Percentiles rank a stretch among this genome's conserved stretches.
Evolutionary conservation across 1,140 invertebrate species (phyloP).

Genomic region (Hormaphis cornu): DNA sequence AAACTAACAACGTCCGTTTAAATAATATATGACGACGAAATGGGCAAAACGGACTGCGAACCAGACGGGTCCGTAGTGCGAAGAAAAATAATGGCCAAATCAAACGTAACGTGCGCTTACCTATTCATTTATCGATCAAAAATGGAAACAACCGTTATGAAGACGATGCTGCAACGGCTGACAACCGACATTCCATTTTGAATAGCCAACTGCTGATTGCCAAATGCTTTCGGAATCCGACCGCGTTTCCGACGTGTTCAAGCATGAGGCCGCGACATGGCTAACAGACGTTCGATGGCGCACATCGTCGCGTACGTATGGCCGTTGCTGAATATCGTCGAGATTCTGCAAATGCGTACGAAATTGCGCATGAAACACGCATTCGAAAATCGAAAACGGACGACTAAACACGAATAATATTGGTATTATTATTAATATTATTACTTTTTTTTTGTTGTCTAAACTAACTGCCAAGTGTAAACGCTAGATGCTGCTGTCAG

Average conservation of each 20-base stretch:
- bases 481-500: slow-evolving; percentile 6
- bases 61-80: neutral
- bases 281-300: neutral
- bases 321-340: neutral
- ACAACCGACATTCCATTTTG: slow-evolving; percentile 16
- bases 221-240: too few species aligned
- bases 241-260: neutral
- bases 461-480: neutral
- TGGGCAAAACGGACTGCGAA: neutral
- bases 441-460: neutral
- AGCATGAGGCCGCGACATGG: neutral
- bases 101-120: neutral
- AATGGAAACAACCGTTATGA: slow-evolving; percentile 25
- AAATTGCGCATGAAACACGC: neutral
- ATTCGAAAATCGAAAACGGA: neutral
- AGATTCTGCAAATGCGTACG: neutral
- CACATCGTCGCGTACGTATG: neutral
- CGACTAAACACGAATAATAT: neutral
- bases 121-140: slow-evolving; percentile 18
- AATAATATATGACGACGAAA: too few species aligned
- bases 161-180: slow-evolving; percentile 5
- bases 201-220: neutral
- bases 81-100: neutral
- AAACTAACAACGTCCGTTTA: too few species aligned
- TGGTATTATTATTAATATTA: neutral